A percentile compares a stretch with the other conserved stretches of the same genome.
Conservation (phyloP, 1,140 invertebrate species). For the Oedothorax gibbosus region DNA sequence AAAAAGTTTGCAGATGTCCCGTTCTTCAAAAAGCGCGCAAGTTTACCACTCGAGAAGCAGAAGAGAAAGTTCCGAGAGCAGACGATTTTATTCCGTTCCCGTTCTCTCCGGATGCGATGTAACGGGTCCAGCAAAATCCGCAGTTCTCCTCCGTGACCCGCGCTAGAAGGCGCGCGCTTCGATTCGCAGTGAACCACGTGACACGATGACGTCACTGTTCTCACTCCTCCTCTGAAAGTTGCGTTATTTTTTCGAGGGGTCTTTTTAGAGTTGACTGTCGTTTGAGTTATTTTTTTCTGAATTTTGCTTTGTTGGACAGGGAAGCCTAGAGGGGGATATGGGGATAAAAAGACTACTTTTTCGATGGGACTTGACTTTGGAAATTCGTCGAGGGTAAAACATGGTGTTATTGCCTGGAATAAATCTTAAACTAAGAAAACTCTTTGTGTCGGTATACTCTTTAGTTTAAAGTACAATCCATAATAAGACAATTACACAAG, state of each 20-base stretch:
- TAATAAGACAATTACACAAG: too few species aligned
- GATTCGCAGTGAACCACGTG: constrained; percentile 45
- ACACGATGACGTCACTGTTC: constrained; percentile 34
- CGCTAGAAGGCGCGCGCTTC: constrained; percentile 57
- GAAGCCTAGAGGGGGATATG: constrained; percentile 8
- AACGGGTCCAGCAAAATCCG: constrained; percentile 39
- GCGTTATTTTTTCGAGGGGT: constrained; percentile 7
- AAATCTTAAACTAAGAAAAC: too few species aligned
- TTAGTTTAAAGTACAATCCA: too few species aligned
- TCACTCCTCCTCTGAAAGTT: constrained; percentile 19
- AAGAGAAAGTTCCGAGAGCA: constrained; percentile 17
- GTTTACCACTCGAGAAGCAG: not conserved
- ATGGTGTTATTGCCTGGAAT: too few species aligned
- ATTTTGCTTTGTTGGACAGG: constrained; percentile 18
- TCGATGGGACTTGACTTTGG: constrained; percentile 33
- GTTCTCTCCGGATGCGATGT: constrained; percentile 7
- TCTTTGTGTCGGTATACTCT: too few species aligned
- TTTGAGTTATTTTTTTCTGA: constrained; percentile 13
- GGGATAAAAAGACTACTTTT: constrained; percentile 29
- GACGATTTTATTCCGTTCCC: constrained; percentile 26
- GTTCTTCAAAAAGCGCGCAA: not conserved
- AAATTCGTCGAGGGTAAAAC: too few species aligned
- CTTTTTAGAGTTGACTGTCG: constrained; percentile 32
- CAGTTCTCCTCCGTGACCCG: constrained; percentile 53
- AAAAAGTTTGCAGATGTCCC: not conserved